Evolutionary conservation across 2,797 vertebrate species (phyloP).

Genomic region (Meriones psammophilus): DNA sequence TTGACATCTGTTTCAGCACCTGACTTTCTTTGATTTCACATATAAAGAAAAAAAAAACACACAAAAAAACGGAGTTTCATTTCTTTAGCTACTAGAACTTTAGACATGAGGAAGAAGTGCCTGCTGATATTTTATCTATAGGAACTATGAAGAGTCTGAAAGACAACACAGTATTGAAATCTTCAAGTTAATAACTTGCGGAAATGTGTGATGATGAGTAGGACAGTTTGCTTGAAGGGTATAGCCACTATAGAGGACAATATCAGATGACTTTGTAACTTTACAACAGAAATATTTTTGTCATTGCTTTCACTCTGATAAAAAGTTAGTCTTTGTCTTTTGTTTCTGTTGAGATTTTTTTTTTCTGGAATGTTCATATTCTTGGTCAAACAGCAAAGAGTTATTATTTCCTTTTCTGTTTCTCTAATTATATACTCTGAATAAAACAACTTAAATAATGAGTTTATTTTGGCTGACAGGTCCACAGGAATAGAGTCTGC

Average conservation of each 20-base stretch:
- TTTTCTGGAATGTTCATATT: background rate
- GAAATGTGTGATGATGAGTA: background rate
- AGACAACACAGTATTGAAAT: conserved; percentile 33
- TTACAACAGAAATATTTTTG: background rate
- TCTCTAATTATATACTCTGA: background rate
- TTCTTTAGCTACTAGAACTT: conserved; percentile 8
- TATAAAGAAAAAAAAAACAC: background rate
- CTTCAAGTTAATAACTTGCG: background rate
- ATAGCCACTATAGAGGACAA: background rate
- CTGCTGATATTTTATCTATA: background rate
- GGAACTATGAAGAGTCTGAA: conserved; percentile 31
- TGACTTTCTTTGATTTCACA: background rate
- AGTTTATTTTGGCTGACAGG: background rate
- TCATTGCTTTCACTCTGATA: background rate
- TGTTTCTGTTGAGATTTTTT: conserved; percentile 4
- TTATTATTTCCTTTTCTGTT: background rate
- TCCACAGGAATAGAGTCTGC: background rate
- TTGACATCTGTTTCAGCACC: background rate
- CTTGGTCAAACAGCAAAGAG: background rate
- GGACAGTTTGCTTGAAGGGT: background rate
- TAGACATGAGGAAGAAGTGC: background rate
- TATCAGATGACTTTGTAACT: background rate
- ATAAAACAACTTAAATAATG: background rate
- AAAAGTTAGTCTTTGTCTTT: background rate
- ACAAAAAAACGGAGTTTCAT: background rate